Base-by-base conservation (phyloP, 2,113 vertebrate genomes). In the Chaetodon trifascialis region DNA sequence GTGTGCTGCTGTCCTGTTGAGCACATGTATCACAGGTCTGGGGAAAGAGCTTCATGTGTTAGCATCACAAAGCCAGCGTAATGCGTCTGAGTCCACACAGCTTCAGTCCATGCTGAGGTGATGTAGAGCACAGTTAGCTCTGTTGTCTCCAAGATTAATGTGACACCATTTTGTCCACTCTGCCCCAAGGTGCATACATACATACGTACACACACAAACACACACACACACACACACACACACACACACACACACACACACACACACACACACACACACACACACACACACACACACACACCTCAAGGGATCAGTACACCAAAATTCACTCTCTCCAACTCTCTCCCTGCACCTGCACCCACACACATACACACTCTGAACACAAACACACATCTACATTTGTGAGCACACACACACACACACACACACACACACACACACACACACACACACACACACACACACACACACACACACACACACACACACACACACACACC, bases 151-250 rank as follows among this genome's bases (percentile, higher is more conserved):
- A 7, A 76, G 85, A 68, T 88, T 81, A 73, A 83, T 71, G 66
- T 79, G 89, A 85, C 83, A 87, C 86, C 55, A 82, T 93, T 90
- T 84, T 55, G 65, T 75, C 69, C 66, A 83, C 71, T 80, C 55
- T 79, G 77, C 78, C 86, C 78, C 40, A 80, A 77, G 82, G 49
- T 40, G 5, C 21, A n/a, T 30, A 30, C 30, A 30, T 30, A 30
- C 30, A 30, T 30, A 30, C 30, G 3, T 30, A 30, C 30, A 3
- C 19, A 38, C 46, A 30, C 63, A 72, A 64, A 64, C 62, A 74
- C 65, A 44, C 66, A 10, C 70, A 38, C 71, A 54, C 62, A 7
- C 46, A 42, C 83, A 63, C 44, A 63, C 55, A 49, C 62, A 56
- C 38, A 30, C 51, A 58, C 63, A 64, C 38, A 63, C 58, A 63